Evolutionary conservation across 2,797 vertebrate species (phyloP).

Genomic region (Hippopotamyrus pictus): DNA sequence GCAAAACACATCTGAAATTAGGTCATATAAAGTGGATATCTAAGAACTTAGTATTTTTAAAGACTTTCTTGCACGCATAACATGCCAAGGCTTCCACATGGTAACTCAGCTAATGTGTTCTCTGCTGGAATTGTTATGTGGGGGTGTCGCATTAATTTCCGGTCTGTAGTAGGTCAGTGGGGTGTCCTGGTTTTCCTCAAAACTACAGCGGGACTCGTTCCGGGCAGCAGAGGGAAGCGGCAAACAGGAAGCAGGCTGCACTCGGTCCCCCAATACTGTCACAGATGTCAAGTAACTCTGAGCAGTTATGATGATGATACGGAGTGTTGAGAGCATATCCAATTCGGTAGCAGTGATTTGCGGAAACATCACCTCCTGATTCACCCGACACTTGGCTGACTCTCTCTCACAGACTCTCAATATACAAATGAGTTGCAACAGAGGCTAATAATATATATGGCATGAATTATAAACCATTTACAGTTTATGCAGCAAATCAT

Average conservation of each 20-base stretch:
- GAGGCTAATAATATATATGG: neutral
- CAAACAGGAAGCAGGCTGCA: neutral
- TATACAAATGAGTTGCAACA: neutral
- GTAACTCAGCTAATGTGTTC: neutral
- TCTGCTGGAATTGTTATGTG: constrained; percentile 22
- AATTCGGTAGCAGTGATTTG: neutral
- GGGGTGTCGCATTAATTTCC: neutral
- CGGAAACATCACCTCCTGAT: neutral
- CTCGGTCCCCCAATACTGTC: neutral
- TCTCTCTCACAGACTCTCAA: neutral
- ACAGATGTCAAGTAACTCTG: neutral
- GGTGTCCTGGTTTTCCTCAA: neutral
- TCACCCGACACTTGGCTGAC: constrained; percentile 3
- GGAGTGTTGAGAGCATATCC: neutral
- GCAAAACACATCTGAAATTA: neutral
- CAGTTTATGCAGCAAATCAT: constrained; percentile 8
- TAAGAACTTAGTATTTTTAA: neutral
- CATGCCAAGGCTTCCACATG: neutral
- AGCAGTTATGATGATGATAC: neutral
- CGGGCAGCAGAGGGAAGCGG: neutral
- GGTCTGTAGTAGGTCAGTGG: neutral
- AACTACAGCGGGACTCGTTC: neutral
- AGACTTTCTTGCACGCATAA: neutral
- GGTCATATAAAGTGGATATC: neutral
- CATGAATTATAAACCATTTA: constrained; percentile 4